phyloP scores from a whole-genome alignment of 2,113 vertebrate species.

The Rissa tridactyla region DNA sequence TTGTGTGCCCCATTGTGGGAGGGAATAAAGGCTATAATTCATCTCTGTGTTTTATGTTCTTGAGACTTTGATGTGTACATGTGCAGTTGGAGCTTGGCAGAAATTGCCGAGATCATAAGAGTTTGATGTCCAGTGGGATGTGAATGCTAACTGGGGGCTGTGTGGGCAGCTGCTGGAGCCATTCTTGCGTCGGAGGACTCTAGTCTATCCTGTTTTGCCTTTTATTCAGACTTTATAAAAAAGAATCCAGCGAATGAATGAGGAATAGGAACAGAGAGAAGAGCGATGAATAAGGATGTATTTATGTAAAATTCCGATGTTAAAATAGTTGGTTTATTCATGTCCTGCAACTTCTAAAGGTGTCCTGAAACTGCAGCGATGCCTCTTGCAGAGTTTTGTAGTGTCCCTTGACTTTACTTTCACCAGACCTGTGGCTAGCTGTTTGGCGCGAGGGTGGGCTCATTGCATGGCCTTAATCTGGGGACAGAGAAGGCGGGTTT shows the following conservation, averaged over 20 bases:
- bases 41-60: not conserved
- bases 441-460: accelerated
- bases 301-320: not conserved
- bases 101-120: accelerated
- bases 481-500: not conserved
- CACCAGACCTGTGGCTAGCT: too few relatives aligned
- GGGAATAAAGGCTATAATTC: not conserved
- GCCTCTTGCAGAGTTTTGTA: not conserved
- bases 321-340: not conserved
- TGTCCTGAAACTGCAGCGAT: not conserved
- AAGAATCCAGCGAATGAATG: accelerated
- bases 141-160: accelerated
- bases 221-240: not conserved
- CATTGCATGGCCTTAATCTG: accelerated
- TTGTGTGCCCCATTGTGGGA: not conserved
- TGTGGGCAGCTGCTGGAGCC: not conserved
- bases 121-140: not conserved
- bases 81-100: not conserved
- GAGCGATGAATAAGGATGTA: not conserved
- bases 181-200: accelerated
- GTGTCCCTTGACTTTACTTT: not conserved
- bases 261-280: not conserved
- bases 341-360: not conserved
- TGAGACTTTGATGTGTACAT: not conserved
- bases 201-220: not conserved